A percentile compares a stretch with the other conserved stretches of the same genome.
These are phyloP conservation scores for Palaemon carinicauda DNA, from an alignment of 1,140 invertebrate species.

Conservation along the genomic window DNA sequence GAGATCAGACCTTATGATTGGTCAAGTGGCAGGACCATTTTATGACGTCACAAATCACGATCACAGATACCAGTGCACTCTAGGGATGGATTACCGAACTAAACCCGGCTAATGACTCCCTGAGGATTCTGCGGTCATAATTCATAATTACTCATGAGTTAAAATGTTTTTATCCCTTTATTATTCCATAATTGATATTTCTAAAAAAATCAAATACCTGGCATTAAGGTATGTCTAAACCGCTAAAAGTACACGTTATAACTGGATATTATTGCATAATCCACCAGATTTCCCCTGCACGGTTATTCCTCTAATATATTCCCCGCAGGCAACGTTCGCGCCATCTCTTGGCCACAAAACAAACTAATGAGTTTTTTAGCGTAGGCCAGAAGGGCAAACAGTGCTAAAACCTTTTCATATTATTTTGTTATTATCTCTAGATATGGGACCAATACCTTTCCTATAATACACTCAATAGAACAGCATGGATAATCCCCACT, in stretches of 20 bases:
- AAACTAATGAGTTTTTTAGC: neutral
- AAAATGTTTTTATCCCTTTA: constrained; percentile 31
- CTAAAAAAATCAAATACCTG: neutral
- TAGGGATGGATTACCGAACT: constrained; percentile 51
- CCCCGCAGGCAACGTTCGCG: constrained; percentile 30
- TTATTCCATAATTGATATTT: neutral
- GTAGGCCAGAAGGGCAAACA: neutral
- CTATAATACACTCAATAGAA: too few species aligned
- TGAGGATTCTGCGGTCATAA: constrained; percentile 43
- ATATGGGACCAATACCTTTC: too few species aligned
- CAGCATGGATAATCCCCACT: too few species aligned
- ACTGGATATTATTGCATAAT: constrained; percentile 33
- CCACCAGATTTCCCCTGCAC: neutral
- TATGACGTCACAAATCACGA: constrained; percentile 56
- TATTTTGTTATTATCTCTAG: neutral
- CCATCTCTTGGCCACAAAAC: constrained; percentile 21
- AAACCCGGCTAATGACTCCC: constrained; percentile 55
- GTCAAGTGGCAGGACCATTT: constrained; percentile 55
- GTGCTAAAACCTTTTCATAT: neutral
- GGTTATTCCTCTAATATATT: neutral
- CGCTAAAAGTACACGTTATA: neutral
- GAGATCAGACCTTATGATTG: constrained; percentile 38
- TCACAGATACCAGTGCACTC: constrained; percentile 55
- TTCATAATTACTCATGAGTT: constrained; percentile 47
- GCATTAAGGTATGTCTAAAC: neutral